A percentile compares a stretch with the other conserved stretches of the same genome.
Evolutionary conservation across 2,888 invertebrate genomes (phyloP).

Genomic region (Drosophila mimica): DNA sequence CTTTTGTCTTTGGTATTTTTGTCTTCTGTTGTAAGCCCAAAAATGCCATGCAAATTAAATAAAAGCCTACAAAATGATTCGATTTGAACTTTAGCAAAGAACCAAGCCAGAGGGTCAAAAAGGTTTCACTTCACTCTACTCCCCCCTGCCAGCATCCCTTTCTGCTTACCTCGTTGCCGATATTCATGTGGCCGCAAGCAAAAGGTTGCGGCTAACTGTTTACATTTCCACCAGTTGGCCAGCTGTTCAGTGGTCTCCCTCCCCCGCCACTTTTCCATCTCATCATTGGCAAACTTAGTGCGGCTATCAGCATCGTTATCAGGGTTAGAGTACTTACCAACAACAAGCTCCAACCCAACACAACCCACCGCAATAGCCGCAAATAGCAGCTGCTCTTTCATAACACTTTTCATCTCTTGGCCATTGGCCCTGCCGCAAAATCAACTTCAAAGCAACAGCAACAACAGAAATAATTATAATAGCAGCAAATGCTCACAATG

Average conservation of each 20-base stretch:
- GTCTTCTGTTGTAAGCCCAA: constrained; percentile 25
- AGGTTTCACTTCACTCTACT: neutral
- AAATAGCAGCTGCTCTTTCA: constrained; percentile 12
- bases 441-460: constrained; percentile 49
- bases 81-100: constrained; percentile 46
- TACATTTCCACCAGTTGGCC: constrained; percentile 10
- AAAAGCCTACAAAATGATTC: constrained; percentile 74
- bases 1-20: constrained; percentile 44
- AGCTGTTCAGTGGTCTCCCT: neutral
- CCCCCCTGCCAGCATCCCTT: neutral
- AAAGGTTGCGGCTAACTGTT: constrained; percentile 47
- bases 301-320: constrained; percentile 38
- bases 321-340: constrained; percentile 4
- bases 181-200: constrained; percentile 23
- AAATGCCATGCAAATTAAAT: constrained; percentile 74
- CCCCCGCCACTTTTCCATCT: neutral
- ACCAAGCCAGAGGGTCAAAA: constrained; percentile 10
- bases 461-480: constrained; percentile 14
- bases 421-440: constrained; percentile 15
- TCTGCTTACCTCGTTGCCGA: neutral
- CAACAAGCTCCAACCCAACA: neutral
- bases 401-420: constrained; percentile 12
- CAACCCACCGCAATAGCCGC: constrained; percentile 13
- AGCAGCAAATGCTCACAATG: constrained; percentile 26
- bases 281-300: constrained; percentile 19